phyloP scores from a whole-genome alignment of 2,888 invertebrate species.

The Tribolium freemani region DNA sequence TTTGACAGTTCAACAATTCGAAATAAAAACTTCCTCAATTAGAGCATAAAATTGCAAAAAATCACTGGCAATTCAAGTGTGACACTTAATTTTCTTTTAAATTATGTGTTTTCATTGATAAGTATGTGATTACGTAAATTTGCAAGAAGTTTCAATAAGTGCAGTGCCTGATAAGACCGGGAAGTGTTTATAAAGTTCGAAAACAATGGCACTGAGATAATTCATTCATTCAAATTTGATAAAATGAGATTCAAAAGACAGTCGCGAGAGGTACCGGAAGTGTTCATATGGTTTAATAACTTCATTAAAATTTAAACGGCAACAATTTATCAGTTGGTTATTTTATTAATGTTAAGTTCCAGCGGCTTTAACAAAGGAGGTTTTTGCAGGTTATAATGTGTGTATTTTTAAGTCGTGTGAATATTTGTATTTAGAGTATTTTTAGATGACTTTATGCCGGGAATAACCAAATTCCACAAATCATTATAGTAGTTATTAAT shows the following conservation, averaged over 20 bases:
- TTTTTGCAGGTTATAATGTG: slow-evolving; percentile 11
- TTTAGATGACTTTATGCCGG: slow-evolving; percentile 10
- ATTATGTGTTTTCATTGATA: no score
- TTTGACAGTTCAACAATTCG: not conserved
- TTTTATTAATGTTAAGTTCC: slow-evolving; percentile 17
- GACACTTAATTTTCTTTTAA: not conserved
- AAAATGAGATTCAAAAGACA: not conserved
- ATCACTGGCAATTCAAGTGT: not conserved
- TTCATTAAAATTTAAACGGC: slow-evolving; percentile 27
- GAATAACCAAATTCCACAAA: slow-evolving; percentile 9
- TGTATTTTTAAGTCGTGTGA: slow-evolving; percentile 17
- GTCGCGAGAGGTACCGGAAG: slow-evolving; percentile 13
- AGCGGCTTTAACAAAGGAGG: not conserved
- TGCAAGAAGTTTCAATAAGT: not conserved
- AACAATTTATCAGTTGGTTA: slow-evolving; percentile 18
- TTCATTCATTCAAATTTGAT: slow-evolving; percentile 1
- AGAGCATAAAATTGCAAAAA: slow-evolving; percentile 15
- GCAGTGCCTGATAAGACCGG: not conserved
- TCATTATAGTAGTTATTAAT: not conserved
- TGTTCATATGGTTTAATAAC: slow-evolving; percentile 17
- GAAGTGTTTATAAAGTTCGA: not conserved
- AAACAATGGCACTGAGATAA: not conserved
- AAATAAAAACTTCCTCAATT: not conserved
- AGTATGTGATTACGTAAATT: no score
- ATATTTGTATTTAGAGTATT: slow-evolving; percentile 30